phyloP scores from a whole-genome alignment of 2,797 vertebrate species.

The Pelobates cultripes region DNA sequence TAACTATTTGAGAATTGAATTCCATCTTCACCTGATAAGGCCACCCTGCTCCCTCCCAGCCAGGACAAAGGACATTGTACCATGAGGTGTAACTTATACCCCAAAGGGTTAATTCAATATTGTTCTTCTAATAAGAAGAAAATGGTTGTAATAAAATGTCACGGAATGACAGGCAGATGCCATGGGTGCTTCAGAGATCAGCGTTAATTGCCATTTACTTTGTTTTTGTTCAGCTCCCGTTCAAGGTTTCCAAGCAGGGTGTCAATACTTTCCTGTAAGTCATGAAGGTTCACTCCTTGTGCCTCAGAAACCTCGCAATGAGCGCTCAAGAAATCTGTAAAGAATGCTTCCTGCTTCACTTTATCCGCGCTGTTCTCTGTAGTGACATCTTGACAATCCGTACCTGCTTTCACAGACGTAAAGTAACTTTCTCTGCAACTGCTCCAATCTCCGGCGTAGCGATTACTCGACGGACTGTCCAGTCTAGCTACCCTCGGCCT shows the following conservation, averaged over 20 bases:
- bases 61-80: background rate
- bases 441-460: slow-evolving; percentile 97
- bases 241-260: slow-evolving; percentile 95
- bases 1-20: too few relatives aligned
- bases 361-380: slow-evolving; percentile 75
- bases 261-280: slow-evolving; percentile 98
- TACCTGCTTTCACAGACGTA: slow-evolving; percentile 72
- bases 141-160: slow-evolving; percentile 55
- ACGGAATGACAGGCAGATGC: slow-evolving; percentile 58
- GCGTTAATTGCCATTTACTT: slow-evolving; percentile 79
- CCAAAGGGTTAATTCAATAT: slow-evolving; percentile 71
- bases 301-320: slow-evolving; percentile 82
- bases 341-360: slow-evolving; percentile 71
- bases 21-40: too few relatives aligned
- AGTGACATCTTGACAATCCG: slow-evolving; percentile 87
- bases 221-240: slow-evolving; percentile 95
- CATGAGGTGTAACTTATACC: slow-evolving; percentile 63
- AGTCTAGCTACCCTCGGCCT: slow-evolving; percentile 83
- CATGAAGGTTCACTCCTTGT: slow-evolving; percentile 87
- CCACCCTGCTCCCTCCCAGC: too few relatives aligned
- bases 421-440: slow-evolving; percentile 87
- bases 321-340: slow-evolving; percentile 88
- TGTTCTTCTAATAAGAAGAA: slow-evolving; percentile 81
- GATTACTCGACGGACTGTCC: slow-evolving; percentile 93
- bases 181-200: background rate